Percentiles rank a stretch among this genome's conserved stretches.
Conservation (phyloP, 2,797 vertebrate genomes). For the Arrhamphus sclerolepis region DNA sequence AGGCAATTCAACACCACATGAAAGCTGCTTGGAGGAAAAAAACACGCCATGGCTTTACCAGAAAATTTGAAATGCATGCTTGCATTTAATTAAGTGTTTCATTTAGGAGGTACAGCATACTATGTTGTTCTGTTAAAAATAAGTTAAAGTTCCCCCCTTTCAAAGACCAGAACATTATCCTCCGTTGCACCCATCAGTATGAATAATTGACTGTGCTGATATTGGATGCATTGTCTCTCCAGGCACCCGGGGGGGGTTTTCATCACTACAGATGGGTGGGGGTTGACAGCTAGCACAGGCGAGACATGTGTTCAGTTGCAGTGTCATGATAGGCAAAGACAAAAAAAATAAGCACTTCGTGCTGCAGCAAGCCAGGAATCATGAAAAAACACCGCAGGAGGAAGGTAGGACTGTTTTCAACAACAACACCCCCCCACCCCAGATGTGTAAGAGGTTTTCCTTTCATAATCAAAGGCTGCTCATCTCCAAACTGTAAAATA, state of each 20-base stretch:
- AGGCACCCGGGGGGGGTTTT: slow-evolving; percentile 44
- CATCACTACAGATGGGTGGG: slow-evolving; percentile 43
- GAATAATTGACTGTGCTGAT: slow-evolving; percentile 66
- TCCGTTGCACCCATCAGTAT: slow-evolving; percentile 23
- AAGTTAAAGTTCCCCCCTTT: slow-evolving; percentile 5
- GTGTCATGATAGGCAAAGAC: slow-evolving; percentile 22
- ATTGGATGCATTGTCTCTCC: slow-evolving; percentile 58
- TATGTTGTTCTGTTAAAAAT: slow-evolving; percentile 28
- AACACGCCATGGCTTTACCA: slow-evolving; percentile 31
- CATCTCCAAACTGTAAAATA: too few species aligned
- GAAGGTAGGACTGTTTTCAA: too few species aligned
- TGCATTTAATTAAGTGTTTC: slow-evolving; percentile 29
- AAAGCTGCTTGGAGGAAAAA: slow-evolving; percentile 30
- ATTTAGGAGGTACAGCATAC: slow-evolving; percentile 7
- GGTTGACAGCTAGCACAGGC: slow-evolving; percentile 44
- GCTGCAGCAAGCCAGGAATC: not conserved
- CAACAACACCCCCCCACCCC: too few species aligned
- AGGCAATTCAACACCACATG: slow-evolving; percentile 67
- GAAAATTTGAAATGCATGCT: slow-evolving; percentile 50
- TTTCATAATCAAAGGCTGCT: too few species aligned
- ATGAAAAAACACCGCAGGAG: not conserved
- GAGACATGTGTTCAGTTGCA: slow-evolving; percentile 44
- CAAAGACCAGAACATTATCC: slow-evolving; percentile 16
- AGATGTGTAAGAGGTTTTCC: too few species aligned
- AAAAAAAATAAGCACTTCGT: not conserved